These are phyloP conservation scores for Rousettus madagascariensis DNA, from an alignment of 2,797 vertebrate species.

Conservation along the genomic window DNA sequence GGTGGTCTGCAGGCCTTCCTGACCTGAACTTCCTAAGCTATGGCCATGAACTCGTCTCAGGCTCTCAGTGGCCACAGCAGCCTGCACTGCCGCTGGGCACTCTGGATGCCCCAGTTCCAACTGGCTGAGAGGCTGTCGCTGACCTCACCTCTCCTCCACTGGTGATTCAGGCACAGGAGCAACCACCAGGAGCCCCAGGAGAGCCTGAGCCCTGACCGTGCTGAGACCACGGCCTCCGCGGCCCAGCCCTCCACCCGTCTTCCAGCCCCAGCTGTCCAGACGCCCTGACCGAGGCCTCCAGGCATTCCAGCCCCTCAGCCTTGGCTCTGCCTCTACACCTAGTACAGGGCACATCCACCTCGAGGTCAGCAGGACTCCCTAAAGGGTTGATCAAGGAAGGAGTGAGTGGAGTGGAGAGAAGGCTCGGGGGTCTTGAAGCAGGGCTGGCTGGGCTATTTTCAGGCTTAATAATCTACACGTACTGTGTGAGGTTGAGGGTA, in stretches of 20 bases:
- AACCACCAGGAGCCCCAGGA: background rate
- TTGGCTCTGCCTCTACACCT: background rate
- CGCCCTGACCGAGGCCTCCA: background rate
- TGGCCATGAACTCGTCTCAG: accelerated
- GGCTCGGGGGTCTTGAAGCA: background rate
- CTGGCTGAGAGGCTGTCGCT: background rate
- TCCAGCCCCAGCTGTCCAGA: background rate
- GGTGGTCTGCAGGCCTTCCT: background rate
- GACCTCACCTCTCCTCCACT: background rate
- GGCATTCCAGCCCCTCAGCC: background rate
- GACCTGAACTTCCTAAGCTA: background rate
- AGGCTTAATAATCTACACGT: accelerated
- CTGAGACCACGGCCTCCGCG: accelerated
- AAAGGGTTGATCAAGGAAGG: background rate
- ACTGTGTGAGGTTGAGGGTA: background rate
- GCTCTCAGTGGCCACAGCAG: background rate
- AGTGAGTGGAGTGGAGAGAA: background rate
- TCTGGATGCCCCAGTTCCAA: background rate
- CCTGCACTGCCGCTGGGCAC: background rate
- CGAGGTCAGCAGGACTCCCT: background rate
- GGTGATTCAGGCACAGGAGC: background rate
- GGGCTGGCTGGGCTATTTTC: background rate
- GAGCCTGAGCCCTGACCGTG: background rate
- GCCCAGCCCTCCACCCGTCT: too few relatives aligned
- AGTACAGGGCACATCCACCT: background rate